A percentile compares a stretch with the other conserved stretches of the same genome.
phyloP scores from a whole-genome alignment of 1,140 invertebrate species.

The Leptopilina boulardi region DNA sequence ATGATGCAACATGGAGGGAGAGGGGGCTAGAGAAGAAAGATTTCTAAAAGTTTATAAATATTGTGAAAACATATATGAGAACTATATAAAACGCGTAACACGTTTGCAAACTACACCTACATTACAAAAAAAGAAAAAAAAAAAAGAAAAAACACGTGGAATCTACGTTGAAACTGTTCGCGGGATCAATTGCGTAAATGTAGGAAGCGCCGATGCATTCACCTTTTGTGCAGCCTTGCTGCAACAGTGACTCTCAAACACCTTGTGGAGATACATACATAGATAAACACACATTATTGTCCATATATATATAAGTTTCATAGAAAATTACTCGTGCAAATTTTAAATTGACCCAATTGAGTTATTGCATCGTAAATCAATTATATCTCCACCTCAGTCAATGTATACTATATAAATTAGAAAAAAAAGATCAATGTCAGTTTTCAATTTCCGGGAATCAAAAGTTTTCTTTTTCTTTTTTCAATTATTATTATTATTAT shows the following conservation, averaged over 20 bases:
- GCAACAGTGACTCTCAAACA: slow-evolving; percentile 64
- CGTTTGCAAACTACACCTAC: slow-evolving; percentile 17
- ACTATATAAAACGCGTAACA: background rate
- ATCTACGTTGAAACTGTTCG: slow-evolving; percentile 61
- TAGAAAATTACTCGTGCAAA: slow-evolving; percentile 39
- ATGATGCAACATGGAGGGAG: background rate
- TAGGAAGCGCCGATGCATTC: slow-evolving; percentile 74
- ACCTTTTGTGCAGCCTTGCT: slow-evolving; percentile 72
- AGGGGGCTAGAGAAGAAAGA: background rate
- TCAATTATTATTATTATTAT: background rate
- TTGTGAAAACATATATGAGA: background rate
- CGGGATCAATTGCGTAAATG: slow-evolving; percentile 72
- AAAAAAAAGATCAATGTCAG: background rate
- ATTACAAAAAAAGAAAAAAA: slow-evolving; percentile 15
- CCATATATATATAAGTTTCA: slow-evolving; percentile 11
- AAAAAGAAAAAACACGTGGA: slow-evolving; percentile 46
- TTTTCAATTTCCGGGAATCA: too few relatives aligned
- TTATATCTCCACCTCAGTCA: background rate
- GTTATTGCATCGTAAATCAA: background rate
- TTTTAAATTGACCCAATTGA: slow-evolving; percentile 28
- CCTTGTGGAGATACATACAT: background rate
- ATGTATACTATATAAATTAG: background rate
- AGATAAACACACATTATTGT: too few relatives aligned
- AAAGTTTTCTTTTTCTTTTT: background rate
- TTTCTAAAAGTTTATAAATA: background rate